Evolutionary conservation across 2,797 vertebrate species (phyloP), one percentile per base, ranked within the genome.

Genomic region (Halcyon smyrnensis): DNA sequence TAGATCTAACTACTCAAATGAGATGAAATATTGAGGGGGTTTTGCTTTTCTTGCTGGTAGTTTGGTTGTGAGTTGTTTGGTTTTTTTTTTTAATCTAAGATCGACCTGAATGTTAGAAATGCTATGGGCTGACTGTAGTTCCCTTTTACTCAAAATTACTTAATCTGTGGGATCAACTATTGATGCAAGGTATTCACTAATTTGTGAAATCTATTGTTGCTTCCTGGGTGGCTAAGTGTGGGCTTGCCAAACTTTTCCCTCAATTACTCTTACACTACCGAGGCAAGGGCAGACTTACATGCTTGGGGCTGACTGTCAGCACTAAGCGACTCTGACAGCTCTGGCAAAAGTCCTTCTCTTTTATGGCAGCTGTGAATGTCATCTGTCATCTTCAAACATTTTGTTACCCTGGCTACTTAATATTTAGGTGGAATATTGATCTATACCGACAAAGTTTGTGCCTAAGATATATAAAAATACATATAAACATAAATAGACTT

Each of bases 331-430:
- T 46, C 12, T 79, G 87, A 84, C 84, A 89, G 74, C 53, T 96
- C 60, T 90, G 93, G 77, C 80, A 94, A 63, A 91, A 93, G 65
- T 67, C 53, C 18, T 79, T 93, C 73, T 69, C 37, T 90, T 80
- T n/a, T 59, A 69, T 53, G 65, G 53, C 56, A 93, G 82, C 69
- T 96, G 73, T 27, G 13, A 94, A 27, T 83, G 85, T 96, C 76
- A 81, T 86, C 76, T 91, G 90, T 86, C 62, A 83, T 70, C 64
- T 78, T 74, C 60, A 82, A 90, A 54, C 57, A 11, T 43, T 46
- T 19, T 93, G 70, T 91, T 84, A 74, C 54, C 36, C 32, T 1
- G 2, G 24, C n/a, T 83, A 37, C 60, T 96, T 89, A 69, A 64
- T 85, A 46, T 76, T 95, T 68, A 92, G 69, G 56, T 73, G 43